Evolutionary conservation across 2,797 vertebrate species (phyloP).

Genomic region (Huso huso): DNA sequence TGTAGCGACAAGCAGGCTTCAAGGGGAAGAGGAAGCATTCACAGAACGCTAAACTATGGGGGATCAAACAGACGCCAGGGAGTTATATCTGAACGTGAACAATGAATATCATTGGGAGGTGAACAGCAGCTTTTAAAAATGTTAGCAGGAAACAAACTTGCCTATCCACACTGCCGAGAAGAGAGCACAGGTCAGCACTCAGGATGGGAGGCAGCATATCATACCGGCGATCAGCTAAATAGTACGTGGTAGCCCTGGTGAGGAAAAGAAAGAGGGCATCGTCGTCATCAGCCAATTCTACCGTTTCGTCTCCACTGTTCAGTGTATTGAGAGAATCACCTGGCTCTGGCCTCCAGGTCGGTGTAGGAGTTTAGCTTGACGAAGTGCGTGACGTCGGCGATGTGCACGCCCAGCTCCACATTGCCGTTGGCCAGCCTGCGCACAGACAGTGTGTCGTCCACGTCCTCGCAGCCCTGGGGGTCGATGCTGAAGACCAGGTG

Average conservation of each 20-base stretch:
- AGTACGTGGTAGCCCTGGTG: constrained; percentile 84
- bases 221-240: constrained; percentile 81
- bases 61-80: no score
- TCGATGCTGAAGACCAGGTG: constrained; percentile 97
- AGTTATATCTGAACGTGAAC: no score
- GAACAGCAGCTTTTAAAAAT: no score
- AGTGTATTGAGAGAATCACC: constrained; percentile 46
- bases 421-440: constrained; percentile 50
- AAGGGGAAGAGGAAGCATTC: no score
- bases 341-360: constrained; percentile 75
- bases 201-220: constrained; percentile 86
- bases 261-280: constrained; percentile 4
- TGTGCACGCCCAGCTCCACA: constrained; percentile 90
- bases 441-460: constrained; percentile 84
- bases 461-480: constrained; percentile 85
- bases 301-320: not conserved
- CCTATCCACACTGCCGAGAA: constrained; percentile 83
- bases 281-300: not conserved
- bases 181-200: constrained; percentile 84
- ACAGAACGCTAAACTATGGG: no score
- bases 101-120: no score
- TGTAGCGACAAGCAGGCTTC: no score
- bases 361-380: constrained; percentile 72
- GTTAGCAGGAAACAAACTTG: constrained; percentile 36
- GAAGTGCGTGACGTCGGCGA: constrained; percentile 90